Evolutionary conservation across 2,888 invertebrate genomes (phyloP).

Genomic region (Stenichneumon culpator): DNA sequence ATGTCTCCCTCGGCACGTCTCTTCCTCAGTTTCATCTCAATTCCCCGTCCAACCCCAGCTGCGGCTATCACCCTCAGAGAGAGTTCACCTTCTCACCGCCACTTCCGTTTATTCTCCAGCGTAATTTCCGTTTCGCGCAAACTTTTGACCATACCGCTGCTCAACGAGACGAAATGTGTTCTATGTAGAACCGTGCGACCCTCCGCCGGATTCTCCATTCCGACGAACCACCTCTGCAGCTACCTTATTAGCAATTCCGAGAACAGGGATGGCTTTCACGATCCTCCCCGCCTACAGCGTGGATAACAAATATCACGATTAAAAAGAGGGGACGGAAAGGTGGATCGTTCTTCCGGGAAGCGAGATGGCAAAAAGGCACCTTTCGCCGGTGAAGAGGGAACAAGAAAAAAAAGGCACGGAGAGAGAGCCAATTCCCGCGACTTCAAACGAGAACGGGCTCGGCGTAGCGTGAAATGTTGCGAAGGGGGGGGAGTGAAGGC

Average conservation of each 20-base stretch:
- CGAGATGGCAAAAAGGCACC: conserved; percentile 28
- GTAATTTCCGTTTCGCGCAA: conserved; percentile 53
- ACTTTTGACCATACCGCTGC: conserved; percentile 54
- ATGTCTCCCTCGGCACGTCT: background rate
- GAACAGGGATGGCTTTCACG: background rate
- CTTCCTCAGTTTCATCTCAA: conserved; percentile 11
- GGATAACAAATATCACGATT: conserved; percentile 35
- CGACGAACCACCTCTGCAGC: background rate
- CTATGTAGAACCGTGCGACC: background rate
- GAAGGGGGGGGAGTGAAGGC: conserved; percentile 38
- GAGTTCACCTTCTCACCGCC: conserved; percentile 1
- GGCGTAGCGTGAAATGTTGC: conserved; percentile 79
- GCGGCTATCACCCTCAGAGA: conserved; percentile 4
- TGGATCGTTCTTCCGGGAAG: conserved; percentile 23
- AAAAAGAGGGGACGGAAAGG: conserved; percentile 9
- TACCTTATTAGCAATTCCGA: conserved; percentile 5
- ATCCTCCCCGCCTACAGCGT: conserved; percentile 3
- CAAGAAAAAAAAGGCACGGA: conserved; percentile 34
- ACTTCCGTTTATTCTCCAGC: conserved; percentile 51
- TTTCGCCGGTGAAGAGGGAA: conserved; percentile 11
- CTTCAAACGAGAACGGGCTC: conserved; percentile 77
- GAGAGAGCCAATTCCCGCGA: conserved; percentile 74
- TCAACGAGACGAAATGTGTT: conserved; percentile 25
- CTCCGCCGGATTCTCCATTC: background rate
- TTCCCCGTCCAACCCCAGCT: background rate